Percentiles rank a stretch among this genome's conserved stretches.
Evolutionary conservation across 1,140 invertebrate genomes (phyloP).

Genomic region (Acarapis woodi): DNA sequence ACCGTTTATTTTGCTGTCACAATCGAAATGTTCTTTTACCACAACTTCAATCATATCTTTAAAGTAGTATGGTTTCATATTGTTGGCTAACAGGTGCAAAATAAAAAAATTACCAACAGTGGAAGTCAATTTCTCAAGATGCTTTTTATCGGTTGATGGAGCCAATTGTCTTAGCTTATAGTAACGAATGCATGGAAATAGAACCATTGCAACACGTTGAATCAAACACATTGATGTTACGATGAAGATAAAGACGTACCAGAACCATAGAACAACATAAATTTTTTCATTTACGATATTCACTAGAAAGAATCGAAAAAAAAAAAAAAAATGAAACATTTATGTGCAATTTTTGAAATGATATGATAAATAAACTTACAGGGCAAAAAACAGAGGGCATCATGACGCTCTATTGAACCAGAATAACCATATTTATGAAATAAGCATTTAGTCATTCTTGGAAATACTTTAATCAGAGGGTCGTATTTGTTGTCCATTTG

Average conservation of each 20-base stretch:
- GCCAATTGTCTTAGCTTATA: not conserved
- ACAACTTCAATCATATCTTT: not conserved
- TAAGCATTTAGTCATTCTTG: slow-evolving; percentile 59
- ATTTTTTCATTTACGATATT: slow-evolving; percentile 89
- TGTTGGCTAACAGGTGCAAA: not conserved
- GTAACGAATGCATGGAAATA: not conserved
- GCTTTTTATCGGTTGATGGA: not conserved
- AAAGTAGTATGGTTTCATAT: slow-evolving; percentile 2
- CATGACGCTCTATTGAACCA: slow-evolving; percentile 15
- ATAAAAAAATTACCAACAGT: not conserved
- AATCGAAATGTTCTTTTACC: not conserved
- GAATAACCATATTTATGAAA: slow-evolving; percentile 69
- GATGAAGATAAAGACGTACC: slow-evolving; percentile 27
- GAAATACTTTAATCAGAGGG: slow-evolving; percentile 37
- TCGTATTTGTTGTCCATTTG: slow-evolving; percentile 31
- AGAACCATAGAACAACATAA: slow-evolving; percentile 81
- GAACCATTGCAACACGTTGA: not conserved
- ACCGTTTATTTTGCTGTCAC: not conserved
- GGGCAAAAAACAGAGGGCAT: too few species aligned
- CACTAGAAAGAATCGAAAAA: slow-evolving; percentile 31
- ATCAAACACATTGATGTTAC: not conserved
- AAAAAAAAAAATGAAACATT: too few species aligned
- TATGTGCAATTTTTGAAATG: too few species aligned
- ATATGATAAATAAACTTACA: slow-evolving; percentile 13
- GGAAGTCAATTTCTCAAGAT: not conserved